A percentile compares a stretch with the other conserved stretches of the same genome.
These are phyloP conservation scores for Cairina moschata DNA, from an alignment of 2,113 vertebrate genomes.

Conservation along the genomic window DNA sequence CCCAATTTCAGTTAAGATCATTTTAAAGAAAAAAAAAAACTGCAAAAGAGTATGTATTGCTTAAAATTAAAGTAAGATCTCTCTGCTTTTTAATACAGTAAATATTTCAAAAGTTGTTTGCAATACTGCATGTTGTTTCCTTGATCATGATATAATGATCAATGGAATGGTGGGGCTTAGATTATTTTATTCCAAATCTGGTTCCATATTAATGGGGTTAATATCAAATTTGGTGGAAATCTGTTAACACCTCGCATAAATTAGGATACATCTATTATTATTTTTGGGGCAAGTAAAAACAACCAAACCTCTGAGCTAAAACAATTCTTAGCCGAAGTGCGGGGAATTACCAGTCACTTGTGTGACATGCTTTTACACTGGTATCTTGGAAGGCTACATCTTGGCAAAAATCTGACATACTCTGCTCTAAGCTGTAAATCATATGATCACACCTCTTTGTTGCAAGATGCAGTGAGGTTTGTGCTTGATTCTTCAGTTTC, in stretches of 20 bases:
- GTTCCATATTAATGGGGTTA: not conserved
- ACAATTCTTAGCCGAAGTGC: not conserved
- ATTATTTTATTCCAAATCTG: not conserved
- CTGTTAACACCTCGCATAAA: not conserved
- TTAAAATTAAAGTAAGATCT: not conserved
- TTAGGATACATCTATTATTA: not conserved
- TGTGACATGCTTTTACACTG: not conserved
- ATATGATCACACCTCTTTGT: not conserved
- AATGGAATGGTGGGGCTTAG: not conserved
- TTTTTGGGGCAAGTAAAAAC: not conserved
- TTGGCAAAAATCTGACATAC: not conserved
- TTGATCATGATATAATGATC: not conserved
- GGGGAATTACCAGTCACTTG: not conserved
- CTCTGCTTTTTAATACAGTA: not conserved
- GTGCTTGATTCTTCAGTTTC: not conserved
- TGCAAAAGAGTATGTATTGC: not conserved
- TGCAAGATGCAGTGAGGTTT: not conserved
- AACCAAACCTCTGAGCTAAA: not conserved
- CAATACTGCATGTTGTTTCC: not conserved
- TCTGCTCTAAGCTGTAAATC: not conserved
- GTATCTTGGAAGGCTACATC: not conserved
- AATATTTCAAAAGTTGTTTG: not conserved
- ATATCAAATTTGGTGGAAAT: not conserved
- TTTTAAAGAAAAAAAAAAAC: not conserved
- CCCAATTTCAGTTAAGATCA: not conserved